Evolutionary conservation across 2,797 vertebrate genomes (phyloP).

Genomic region (Margarornis squamiger): DNA sequence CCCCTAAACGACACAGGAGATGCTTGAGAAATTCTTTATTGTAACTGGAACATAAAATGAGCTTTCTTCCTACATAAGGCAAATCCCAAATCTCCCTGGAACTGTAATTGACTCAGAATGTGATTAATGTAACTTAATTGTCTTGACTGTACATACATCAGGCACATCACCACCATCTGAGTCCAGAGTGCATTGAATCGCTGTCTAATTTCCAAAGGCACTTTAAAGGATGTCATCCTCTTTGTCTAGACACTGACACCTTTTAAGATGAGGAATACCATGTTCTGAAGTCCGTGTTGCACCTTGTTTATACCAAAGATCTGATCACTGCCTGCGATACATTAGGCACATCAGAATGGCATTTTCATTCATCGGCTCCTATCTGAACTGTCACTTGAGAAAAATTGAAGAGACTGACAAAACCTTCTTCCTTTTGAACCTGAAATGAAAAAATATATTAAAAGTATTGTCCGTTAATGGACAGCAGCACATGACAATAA

Average conservation of each 20-base stretch:
- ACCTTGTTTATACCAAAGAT: conserved; percentile 53
- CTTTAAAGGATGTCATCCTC: conserved; percentile 56
- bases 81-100: conserved; percentile 63
- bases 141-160: conserved; percentile 71
- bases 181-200: conserved; percentile 45
- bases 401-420: conserved; percentile 44
- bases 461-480: conserved; percentile 21
- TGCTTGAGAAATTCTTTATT: conserved; percentile 52
- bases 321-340: conserved; percentile 22
- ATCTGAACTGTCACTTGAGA: conserved; percentile 51
- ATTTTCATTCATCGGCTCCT: conserved; percentile 54
- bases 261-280: conserved; percentile 55
- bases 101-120: conserved; percentile 69
- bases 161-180: conserved; percentile 64
- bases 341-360: conserved; percentile 27
- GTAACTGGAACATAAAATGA: conserved; percentile 53
- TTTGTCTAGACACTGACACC: conserved; percentile 65
- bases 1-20: conserved; percentile 5
- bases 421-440: conserved; percentile 26
- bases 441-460: conserved; percentile 50
- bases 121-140: conserved; percentile 75
- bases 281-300: conserved; percentile 1
- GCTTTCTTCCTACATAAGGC: conserved; percentile 52
- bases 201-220: conserved; percentile 66
- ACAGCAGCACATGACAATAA: not conserved